Evolutionary conservation across 92 coral and sea anemone genomes (phyloP).

Genomic region (Anthopleura xanthogrammica): DNA sequence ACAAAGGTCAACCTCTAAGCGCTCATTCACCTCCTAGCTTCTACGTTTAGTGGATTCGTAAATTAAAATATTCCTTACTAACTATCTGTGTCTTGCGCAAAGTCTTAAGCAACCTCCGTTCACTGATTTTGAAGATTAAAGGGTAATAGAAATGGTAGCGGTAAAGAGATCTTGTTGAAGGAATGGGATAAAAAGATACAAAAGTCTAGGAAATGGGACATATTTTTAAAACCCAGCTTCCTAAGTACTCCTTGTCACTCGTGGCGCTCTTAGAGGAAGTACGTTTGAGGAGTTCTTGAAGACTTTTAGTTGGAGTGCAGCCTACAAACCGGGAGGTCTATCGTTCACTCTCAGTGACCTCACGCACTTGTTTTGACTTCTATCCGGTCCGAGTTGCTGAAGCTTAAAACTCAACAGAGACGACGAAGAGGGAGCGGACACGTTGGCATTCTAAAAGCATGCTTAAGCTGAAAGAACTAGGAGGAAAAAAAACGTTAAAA

Average conservation of each 20-base stretch:
- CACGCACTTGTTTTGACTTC: constrained; percentile 8
- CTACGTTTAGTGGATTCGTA: neutral
- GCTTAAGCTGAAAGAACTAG: neutral
- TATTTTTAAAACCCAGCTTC: neutral
- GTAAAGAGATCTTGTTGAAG: neutral
- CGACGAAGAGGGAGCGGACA: neutral
- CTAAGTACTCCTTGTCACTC: neutral
- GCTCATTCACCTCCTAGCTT: neutral
- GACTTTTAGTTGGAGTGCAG: neutral
- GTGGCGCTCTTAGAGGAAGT: neutral
- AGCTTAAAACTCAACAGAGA: neutral
- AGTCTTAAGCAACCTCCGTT: neutral
- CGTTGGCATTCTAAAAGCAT: neutral
- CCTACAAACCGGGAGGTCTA: constrained; percentile 4
- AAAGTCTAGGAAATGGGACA: neutral
- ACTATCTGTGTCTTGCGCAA: neutral
- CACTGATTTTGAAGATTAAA: neutral
- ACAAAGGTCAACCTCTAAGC: constrained; percentile 12
- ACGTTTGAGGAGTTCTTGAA: neutral
- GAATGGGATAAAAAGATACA: neutral
- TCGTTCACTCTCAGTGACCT: neutral
- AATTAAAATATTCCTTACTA: neutral
- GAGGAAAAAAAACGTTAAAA: neutral
- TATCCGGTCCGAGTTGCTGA: neutral
- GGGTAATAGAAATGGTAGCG: neutral